Base-by-base conservation (phyloP, 2,797 vertebrate genomes). In the Gadopsis marmoratus region DNA sequence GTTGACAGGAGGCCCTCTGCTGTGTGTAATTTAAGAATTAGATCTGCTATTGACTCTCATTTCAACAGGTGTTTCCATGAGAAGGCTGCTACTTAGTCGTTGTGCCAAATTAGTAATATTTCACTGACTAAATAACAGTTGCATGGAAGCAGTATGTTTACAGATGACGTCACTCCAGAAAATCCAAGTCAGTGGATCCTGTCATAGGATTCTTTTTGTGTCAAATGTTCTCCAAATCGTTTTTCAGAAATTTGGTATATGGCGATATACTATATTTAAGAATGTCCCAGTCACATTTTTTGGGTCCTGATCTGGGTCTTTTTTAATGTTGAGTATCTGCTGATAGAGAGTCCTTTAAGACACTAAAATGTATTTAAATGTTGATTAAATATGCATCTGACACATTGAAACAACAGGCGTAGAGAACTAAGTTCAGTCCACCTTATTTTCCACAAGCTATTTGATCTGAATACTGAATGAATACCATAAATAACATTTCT, bases 1-100 rank as follows among this genome's bases (percentile, higher is more conserved):
- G 83, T 6, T 79, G 84, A 90, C 71, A 54, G 78, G 56, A 47
- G 53, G 69, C 50, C 51, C 62, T 70, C 54, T 33, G 59, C 66
- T 78, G 69, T 75, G 35, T 71, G 72, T 76, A 41, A 63, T 71
- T 59, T 61, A 76, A 68, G 71, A 43, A 43, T 68, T 14, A 59
- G 70, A 71, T 69, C 51, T 62, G 56, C 50, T 64, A 26, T 47
- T 77, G 68, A 70, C 55, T 61, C 61, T 19, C 33, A 29, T 41
- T 55, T 62, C 63, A 71, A 63, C 83, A 79, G 64, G 33, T 71
- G 79, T 53, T 60, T 72, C 17, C 26, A 43, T 5, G 19, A 56
- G 11, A 48, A 56, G 63, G 21, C 41, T 37, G 35, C 59, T 53
- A 21, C 14, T 58, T 3, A 23, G 33, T 14, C 17, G n/a, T 51